Base-by-base conservation (phyloP, 2,113 vertebrate genomes). In the Cnemophilus loriae region DNA sequence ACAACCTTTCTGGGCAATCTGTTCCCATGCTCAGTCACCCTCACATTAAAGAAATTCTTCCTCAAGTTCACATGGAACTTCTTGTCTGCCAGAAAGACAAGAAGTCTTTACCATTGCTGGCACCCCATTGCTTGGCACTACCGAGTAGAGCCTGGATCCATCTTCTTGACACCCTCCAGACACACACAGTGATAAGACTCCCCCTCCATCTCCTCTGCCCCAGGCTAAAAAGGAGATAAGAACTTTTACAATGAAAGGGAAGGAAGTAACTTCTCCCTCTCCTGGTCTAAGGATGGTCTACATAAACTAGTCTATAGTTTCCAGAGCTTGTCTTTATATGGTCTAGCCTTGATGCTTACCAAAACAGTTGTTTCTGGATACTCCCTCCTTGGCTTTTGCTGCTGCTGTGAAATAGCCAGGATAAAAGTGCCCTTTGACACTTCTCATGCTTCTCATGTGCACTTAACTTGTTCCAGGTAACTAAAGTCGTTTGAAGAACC, bases 81-180 rank as follows among this genome's bases (percentile, higher is more conserved):
- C 21, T 16, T 1, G 0, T 30, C 14, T 41, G 11, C 24, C 21
- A 22, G 7, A n/a, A n/a, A n/a, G n/a, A n/a, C n/a, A n/a, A n/a
- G n/a, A n/a, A n/a, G n/a, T n/a, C n/a, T n/a, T n/a, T n/a, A n/a
- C n/a, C n/a, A n/a, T 35, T 49, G 47, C 57, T 71, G n/a, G 15
- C 6, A 23, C 47, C 37, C 41, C 47, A 23, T 16, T 53, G 15
- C 19, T 55, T 41, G 35, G 21, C 13, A 64, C 9, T 28, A 19
- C 49, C 13, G 19, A 28, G 14, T 3, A 57, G 21, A 64, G 2
- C 26, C 9, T 49, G 24, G 14, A 41, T 41, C 49, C 21, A 27
- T 18, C 49, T 11, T 35, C 20, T 21, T 21, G 41, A 7, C 49
- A 21, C 5, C 5, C 16, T 55, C 9, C 32, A 68, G 46, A 52